phyloP scores from a whole-genome alignment of 37 sponge, comb jelly and placozoan species.

The Beroe ovata region DNA sequence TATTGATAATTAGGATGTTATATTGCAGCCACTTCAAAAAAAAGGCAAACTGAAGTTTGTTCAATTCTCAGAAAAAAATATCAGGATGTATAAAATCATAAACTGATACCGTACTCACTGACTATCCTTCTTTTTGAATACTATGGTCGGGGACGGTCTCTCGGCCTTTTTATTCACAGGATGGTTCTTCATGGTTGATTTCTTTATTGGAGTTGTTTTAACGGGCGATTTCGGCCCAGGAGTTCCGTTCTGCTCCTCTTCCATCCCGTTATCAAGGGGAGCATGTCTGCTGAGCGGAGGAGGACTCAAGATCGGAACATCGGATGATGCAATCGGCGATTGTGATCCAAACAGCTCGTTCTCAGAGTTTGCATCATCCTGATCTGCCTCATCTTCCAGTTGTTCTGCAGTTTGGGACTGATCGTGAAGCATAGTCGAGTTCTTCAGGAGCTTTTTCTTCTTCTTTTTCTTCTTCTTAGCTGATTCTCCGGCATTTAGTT shows the following conservation, averaged over 20 bases:
- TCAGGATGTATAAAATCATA: no score
- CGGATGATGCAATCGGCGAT: neutral
- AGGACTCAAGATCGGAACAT: neutral
- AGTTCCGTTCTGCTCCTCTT: neutral
- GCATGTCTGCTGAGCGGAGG: neutral
- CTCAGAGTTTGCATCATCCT: constrained; percentile 4
- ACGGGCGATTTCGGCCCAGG: neutral
- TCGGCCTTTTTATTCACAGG: neutral
- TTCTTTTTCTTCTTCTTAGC: constrained; percentile 53
- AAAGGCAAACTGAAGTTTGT: no score
- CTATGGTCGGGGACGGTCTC: neutral
- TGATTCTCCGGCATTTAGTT: neutral
- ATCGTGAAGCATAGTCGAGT: constrained; percentile 31
- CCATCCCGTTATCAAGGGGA: neutral
- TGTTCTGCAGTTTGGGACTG: neutral
- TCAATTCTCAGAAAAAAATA: no score
- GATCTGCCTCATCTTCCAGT: neutral
- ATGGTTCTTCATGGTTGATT: neutral
- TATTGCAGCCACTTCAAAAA: no score
- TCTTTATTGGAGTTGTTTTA: neutral
- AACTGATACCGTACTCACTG: no score
- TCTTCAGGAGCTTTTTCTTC: constrained; percentile 42
- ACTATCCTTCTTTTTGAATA: neutral
- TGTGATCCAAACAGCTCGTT: neutral
- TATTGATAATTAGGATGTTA: no score